Conservation (phyloP, 92 coral and sea anemone species). For the Epizoanthus scotinus region DNA sequence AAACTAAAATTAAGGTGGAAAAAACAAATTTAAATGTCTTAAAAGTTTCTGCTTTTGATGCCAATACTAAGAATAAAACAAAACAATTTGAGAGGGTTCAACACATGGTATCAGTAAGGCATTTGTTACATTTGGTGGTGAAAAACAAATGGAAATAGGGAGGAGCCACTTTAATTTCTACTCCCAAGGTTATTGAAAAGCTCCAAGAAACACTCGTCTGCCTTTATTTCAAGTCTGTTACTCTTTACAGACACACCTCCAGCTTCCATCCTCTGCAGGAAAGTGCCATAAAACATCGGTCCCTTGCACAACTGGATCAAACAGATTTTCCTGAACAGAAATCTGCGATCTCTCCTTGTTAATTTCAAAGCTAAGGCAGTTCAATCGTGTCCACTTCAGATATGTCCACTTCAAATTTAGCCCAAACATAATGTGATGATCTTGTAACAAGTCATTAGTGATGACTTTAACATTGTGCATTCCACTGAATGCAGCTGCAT, state of each 20-base stretch:
- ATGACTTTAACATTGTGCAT: conserved; percentile 63
- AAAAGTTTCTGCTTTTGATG: too few relatives aligned
- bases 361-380: conserved; percentile 64
- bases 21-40: too few relatives aligned
- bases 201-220: too few relatives aligned
- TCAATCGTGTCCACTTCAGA: conserved; percentile 85
- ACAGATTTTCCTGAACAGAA: conserved; percentile 51
- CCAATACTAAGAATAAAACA: too few relatives aligned
- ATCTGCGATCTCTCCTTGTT: conserved; percentile 42
- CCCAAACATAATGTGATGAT: conserved; percentile 78
- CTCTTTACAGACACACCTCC: conserved; percentile 75
- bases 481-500: conserved; percentile 84
- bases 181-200: neutral
- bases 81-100: too few relatives aligned
- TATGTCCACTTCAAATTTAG: conserved; percentile 59
- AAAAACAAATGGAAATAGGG: too few relatives aligned
- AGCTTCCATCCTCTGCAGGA: conserved; percentile 71
- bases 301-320: conserved; percentile 89
- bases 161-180: neutral
- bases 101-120: too few relatives aligned
- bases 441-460: conserved; percentile 85
- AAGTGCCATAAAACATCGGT: conserved; percentile 82
- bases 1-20: too few relatives aligned
- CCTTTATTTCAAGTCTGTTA: neutral
- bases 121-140: too few relatives aligned